These are phyloP conservation scores for Myocastor coypus DNA, from an alignment of 2,113 vertebrate genomes.

Conservation along the genomic window DNA sequence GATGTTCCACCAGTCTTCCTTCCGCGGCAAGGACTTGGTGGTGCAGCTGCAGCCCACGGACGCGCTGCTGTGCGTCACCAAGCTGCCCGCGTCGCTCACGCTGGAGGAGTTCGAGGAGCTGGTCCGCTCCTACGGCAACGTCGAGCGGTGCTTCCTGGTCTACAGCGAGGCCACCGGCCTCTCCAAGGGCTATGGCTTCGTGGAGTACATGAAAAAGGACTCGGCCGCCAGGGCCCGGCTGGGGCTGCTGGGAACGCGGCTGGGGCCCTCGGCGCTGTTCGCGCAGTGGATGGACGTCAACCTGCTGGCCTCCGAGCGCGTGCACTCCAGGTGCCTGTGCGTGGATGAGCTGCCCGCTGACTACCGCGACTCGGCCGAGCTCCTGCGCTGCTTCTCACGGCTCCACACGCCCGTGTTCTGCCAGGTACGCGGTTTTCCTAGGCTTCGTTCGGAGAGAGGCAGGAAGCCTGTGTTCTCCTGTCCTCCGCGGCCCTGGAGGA, in stretches of 20 bases:
- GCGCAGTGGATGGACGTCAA: constrained; percentile 99
- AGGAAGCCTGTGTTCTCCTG: too few relatives aligned
- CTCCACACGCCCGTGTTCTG: constrained; percentile 96
- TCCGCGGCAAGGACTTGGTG: constrained; percentile 93
- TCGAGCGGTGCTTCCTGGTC: constrained; percentile 97
- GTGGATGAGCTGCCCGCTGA: constrained; percentile 93
- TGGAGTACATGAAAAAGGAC: constrained; percentile 99
- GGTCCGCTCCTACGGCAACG: constrained; percentile 95
- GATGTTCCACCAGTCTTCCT: constrained; percentile 92
- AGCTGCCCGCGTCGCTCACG: constrained; percentile 92
- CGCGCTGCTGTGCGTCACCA: constrained; percentile 96
- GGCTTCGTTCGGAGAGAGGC: too few relatives aligned
- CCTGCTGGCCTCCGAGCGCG: constrained; percentile 93
- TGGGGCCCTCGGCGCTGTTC: constrained; percentile 92
- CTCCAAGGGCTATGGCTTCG: constrained; percentile 98
- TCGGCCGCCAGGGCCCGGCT: constrained; percentile 95
- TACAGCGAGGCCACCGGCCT: constrained; percentile 94
- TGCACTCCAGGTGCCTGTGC: constrained; percentile 98
- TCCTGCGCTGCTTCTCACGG: constrained; percentile 92
- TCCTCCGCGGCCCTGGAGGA: neutral
- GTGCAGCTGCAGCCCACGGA: constrained; percentile 98
- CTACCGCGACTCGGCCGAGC: constrained; percentile 91
- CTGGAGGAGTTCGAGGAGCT: constrained; percentile 95
- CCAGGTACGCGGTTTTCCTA: constrained; percentile 89
- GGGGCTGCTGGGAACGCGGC: constrained; percentile 93